A percentile compares a stretch with the other conserved stretches of the same genome.
These are phyloP conservation scores for Chalcosyrphus nemorum DNA, from an alignment of 2,888 invertebrate species.

Conservation along the genomic window DNA sequence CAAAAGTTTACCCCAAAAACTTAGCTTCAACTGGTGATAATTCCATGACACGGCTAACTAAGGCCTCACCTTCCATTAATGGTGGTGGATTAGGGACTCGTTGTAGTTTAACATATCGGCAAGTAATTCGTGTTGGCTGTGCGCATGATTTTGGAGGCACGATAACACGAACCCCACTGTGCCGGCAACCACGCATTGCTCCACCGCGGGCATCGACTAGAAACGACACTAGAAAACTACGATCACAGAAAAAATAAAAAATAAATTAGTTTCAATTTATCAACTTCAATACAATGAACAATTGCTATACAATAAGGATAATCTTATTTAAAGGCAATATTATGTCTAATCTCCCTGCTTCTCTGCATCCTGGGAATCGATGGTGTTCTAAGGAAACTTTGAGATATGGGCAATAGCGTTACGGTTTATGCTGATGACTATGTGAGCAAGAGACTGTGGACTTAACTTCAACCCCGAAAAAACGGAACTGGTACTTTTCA, in stretches of 20 bases:
- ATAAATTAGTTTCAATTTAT: background rate
- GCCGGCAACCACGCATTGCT: conserved; percentile 99
- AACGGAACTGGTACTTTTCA: no score
- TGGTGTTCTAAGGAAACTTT: no score
- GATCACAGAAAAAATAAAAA: background rate
- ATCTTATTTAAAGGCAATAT: no score
- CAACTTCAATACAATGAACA: no score
- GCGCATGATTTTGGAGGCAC: conserved; percentile 98
- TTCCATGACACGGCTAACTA: conserved; percentile 96
- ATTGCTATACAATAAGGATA: no score
- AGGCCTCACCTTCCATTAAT: conserved; percentile 98
- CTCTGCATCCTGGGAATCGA: no score
- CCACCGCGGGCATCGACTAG: conserved; percentile 99
- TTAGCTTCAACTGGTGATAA: conserved; percentile 97
- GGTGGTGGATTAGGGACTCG: conserved; percentile 92
- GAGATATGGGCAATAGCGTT: no score
- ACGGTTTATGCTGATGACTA: background rate
- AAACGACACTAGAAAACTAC: conserved; percentile 98
- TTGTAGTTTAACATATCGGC: conserved; percentile 91
- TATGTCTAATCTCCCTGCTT: no score
- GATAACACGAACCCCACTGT: conserved; percentile 97
- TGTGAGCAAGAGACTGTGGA: no score
- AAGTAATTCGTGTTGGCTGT: conserved; percentile 98
- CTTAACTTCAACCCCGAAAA: no score
- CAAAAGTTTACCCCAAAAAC: conserved; percentile 92